Evolutionary conservation across 2,113 vertebrate species (phyloP).

Genomic region (Pelecanus crispus): DNA sequence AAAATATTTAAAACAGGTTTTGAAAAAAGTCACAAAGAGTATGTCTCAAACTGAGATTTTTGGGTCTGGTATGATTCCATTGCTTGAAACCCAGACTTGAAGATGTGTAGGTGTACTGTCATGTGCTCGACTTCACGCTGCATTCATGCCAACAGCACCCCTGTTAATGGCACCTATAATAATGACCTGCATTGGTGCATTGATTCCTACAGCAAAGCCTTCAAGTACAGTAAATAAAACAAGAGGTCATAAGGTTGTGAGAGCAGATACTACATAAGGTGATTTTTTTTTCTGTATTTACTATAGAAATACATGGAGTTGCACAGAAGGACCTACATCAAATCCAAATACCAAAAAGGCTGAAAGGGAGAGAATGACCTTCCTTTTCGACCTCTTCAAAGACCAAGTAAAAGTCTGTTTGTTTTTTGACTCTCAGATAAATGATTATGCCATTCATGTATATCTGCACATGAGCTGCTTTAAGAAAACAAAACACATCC

Average conservation of each 20-base stretch:
- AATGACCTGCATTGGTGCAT: neutral
- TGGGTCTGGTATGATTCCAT: neutral
- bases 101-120: neutral
- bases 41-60: neutral
- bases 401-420: neutral
- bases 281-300: neutral
- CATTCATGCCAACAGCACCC: neutral
- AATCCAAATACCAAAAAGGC: neutral
- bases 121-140: neutral
- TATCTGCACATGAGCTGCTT: neutral
- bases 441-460: neutral
- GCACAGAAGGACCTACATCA: neutral
- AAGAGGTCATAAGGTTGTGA: neutral
- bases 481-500: neutral
- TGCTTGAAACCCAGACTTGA: neutral
- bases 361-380: neutral
- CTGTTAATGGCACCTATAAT: neutral
- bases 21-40: neutral
- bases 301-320: neutral
- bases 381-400: conserved; percentile 11
- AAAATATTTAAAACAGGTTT: neutral
- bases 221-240: neutral
- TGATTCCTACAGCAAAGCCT: neutral
- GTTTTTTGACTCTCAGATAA: neutral
- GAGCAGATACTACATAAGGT: neutral